Evolutionary conservation across 2,888 invertebrate genomes (phyloP).

Genomic region (Zele albiditarsus): DNA sequence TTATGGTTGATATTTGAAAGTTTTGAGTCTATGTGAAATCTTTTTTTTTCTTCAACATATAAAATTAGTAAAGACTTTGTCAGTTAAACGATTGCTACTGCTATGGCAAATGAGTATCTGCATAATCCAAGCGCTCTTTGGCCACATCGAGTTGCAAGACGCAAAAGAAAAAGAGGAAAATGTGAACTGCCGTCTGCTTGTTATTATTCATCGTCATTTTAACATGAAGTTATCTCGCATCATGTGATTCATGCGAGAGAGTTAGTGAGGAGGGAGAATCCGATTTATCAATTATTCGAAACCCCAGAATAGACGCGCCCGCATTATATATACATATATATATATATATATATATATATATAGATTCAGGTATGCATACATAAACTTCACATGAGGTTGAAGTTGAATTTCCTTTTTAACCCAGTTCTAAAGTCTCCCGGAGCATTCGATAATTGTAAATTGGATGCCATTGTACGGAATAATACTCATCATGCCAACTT

Average conservation of each 20-base stretch:
- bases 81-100: background rate
- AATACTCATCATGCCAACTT: background rate
- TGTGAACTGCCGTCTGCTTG: background rate
- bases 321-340: background rate
- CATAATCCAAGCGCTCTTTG: background rate
- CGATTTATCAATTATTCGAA: conserved; percentile 13
- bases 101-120: conserved; percentile 2
- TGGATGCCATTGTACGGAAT: background rate
- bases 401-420: background rate
- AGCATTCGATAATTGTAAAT: background rate
- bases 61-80: background rate
- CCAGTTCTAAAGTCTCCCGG: background rate
- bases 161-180: background rate
- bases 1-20: background rate
- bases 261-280: background rate
- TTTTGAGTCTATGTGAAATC: background rate
- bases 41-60: background rate
- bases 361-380: too few relatives aligned
- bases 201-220: conserved; percentile 21
- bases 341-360: background rate
- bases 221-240: background rate
- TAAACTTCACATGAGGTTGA: background rate
- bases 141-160: background rate
- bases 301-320: background rate
- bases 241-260: background rate